These are phyloP conservation scores for Ruditapes philippinarum DNA, from an alignment of 1,140 invertebrate genomes.

Conservation along the genomic window DNA sequence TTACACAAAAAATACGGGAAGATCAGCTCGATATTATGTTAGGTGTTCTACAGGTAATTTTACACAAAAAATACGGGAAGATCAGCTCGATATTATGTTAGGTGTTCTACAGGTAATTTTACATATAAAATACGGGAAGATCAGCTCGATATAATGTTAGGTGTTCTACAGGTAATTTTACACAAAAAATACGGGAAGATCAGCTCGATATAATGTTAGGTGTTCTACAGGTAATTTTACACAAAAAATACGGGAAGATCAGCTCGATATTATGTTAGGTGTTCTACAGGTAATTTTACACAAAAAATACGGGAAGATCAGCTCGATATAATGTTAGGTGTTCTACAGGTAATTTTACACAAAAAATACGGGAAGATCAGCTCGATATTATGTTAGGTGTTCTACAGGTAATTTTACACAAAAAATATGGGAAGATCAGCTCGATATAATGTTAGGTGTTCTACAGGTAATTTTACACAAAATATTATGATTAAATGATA, in stretches of 20 bases:
- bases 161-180: conserved; percentile 92
- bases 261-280: conserved; percentile 97
- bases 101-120: conserved; percentile 92
- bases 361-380: conserved; percentile 95
- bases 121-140: conserved; percentile 93
- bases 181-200: conserved; percentile 94
- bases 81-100: conserved; percentile 98
- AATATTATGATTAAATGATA: conserved; percentile 87
- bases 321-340: conserved; percentile 97
- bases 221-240: conserved; percentile 91
- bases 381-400: conserved; percentile 97
- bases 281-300: conserved; percentile 91
- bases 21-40: conserved; percentile 99
- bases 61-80: conserved; percentile 92
- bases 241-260: conserved; percentile 95
- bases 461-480: conserved; percentile 89
- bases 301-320: conserved; percentile 96
- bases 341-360: conserved; percentile 90
- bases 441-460: conserved; percentile 97
- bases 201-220: conserved; percentile 98
- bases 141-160: conserved; percentile 98
- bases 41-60: conserved; percentile 92
- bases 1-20: conserved; percentile 90
- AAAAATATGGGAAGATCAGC: conserved; percentile 95
- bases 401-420: conserved; percentile 89